Evolutionary conservation across 2,888 invertebrate genomes (phyloP).

Genomic region (Orthosia cruda): DNA sequence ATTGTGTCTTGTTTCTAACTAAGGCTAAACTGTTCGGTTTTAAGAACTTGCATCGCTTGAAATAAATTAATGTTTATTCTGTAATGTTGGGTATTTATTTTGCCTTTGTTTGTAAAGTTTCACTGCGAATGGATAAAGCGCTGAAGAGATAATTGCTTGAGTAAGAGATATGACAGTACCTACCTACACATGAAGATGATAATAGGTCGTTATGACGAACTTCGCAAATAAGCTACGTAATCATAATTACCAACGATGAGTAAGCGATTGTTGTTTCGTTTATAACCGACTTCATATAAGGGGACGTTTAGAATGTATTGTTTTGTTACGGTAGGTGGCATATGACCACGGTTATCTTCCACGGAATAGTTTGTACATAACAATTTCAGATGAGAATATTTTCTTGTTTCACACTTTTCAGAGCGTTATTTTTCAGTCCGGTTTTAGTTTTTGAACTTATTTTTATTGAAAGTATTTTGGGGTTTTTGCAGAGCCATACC

Average conservation of each 20-base stretch:
- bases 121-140: background rate
- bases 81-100: background rate
- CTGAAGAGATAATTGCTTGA: background rate
- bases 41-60: background rate
- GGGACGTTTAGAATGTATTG: too few relatives aligned
- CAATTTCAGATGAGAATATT: too few relatives aligned
- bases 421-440: too few relatives aligned
- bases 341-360: too few relatives aligned
- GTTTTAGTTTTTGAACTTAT: too few relatives aligned
- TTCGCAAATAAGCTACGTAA: background rate
- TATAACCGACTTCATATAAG: too few relatives aligned
- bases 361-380: too few relatives aligned
- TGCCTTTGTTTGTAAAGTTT: constrained; percentile 8
- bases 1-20: background rate
- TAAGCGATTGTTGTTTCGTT: background rate
- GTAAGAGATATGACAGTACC: background rate
- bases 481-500: too few relatives aligned
- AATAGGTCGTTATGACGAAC: background rate
- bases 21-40: background rate
- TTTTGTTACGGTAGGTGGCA: too few relatives aligned
- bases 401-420: too few relatives aligned
- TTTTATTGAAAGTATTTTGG: too few relatives aligned
- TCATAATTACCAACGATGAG: background rate
- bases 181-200: background rate
- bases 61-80: constrained; percentile 17